These are phyloP conservation scores for Brienomyrus brachyistius DNA, from an alignment of 2,113 vertebrate species.

Conservation along the genomic window DNA sequence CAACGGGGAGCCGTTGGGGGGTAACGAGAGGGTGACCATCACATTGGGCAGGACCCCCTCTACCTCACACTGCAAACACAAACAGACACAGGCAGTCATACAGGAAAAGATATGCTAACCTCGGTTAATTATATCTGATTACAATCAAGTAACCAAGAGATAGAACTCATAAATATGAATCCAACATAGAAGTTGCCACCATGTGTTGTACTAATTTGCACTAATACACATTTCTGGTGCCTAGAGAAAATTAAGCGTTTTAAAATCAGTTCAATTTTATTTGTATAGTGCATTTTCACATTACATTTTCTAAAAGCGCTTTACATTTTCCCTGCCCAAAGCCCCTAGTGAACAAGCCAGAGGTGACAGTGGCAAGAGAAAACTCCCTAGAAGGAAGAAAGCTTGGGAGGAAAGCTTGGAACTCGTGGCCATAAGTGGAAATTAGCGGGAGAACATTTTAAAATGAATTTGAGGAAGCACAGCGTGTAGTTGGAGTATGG, in stretches of 20 bases:
- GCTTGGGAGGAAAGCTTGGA: background rate
- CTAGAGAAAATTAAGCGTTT: background rate
- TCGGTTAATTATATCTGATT: background rate
- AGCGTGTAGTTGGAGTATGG: no score
- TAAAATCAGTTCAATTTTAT: background rate
- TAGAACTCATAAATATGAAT: background rate
- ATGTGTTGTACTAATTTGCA: background rate
- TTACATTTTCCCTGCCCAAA: background rate
- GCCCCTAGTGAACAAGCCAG: background rate
- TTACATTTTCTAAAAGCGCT: background rate
- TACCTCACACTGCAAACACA: constrained; percentile 73
- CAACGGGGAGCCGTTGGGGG: constrained; percentile 79
- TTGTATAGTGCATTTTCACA: background rate
- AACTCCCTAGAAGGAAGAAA: background rate
- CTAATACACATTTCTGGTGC: background rate
- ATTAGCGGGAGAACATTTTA: no score
- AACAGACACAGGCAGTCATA: background rate
- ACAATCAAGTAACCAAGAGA: background rate
- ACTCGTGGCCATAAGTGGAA: no score
- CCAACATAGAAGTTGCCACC: background rate
- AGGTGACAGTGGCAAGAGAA: background rate
- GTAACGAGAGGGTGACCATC: constrained; percentile 76
- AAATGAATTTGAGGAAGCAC: no score
- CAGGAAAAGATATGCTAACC: background rate
- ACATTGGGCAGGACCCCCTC: constrained; percentile 82